Evolutionary conservation across 2,888 invertebrate genomes (phyloP), one percentile per base, ranked within the genome.

Genomic region (Drosophila diplacantha): DNA sequence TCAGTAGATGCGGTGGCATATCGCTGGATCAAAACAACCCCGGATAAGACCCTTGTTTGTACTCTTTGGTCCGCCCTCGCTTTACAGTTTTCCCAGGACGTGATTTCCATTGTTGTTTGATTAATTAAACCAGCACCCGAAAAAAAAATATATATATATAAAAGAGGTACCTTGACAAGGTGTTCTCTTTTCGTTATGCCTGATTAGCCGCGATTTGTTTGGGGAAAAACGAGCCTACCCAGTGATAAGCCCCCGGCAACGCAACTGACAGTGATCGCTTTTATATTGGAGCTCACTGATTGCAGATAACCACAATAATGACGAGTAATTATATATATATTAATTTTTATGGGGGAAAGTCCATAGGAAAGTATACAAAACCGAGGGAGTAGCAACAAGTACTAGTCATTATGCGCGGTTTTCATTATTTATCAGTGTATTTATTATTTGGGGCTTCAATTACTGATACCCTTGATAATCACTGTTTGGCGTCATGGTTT

Each of bases 11-110:
- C 26, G 43, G 43, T 43, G 26, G 29, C 44, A 44, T 29, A 43
- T 29, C 43, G 43, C 9, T n/a, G 20, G 46, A 35, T 39, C 50
- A 37, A 34, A 63, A 35, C 64, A 43, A 67, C 67, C 64, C 64
- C 43, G n/a, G 26, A 12, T 20, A 46, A 66, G 35, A 35, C 55
- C 41, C 46, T 39, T 31, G 26, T 32, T 31, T 20, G 39, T 34
- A 24, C 16, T 47, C 32, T 3, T 26, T 41, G 32, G 38, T 24
- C 26, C 38, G 12, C 44, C 26, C 31, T 32, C 50, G 20, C 49
- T 8, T 37, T 38, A 29, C 35, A 34, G 50, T 50, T 49, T 62
- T 50, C 63, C 41, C 29, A 61, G 50, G 63, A 29, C 31, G 62
- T 34, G 62, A 41, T 41, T 39, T 35, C 18, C 63, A 29, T 47